Evolutionary conservation across 1,140 invertebrate species (phyloP).

Genomic region (Lepidostoma basale): DNA sequence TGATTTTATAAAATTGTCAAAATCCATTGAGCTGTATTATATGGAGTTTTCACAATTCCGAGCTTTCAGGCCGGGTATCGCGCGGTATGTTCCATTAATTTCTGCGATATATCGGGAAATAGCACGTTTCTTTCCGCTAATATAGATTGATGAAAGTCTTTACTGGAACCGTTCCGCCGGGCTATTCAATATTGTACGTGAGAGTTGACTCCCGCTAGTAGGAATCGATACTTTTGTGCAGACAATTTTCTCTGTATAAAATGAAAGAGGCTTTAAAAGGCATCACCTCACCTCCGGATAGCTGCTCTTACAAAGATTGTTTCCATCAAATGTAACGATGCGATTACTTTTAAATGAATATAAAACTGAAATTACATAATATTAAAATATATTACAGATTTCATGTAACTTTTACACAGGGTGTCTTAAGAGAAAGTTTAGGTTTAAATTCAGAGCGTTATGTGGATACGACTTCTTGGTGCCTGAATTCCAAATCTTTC

Average conservation of each 20-base stretch:
- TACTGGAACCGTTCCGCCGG: constrained; percentile 7
- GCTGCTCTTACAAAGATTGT: too few relatives aligned
- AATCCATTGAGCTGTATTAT: not conserved
- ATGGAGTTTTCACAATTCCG: not conserved
- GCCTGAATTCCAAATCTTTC: too few relatives aligned
- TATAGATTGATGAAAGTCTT: constrained; percentile 39
- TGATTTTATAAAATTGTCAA: not conserved
- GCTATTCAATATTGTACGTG: constrained; percentile 44
- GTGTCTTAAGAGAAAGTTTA: too few relatives aligned
- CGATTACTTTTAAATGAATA: too few relatives aligned
- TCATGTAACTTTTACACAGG: too few relatives aligned
- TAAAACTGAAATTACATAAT: too few relatives aligned
- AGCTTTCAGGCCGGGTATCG: not conserved
- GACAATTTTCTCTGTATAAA: not conserved
- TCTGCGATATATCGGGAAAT: constrained; percentile 10
- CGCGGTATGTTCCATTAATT: constrained; percentile 8
- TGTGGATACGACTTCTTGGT: too few relatives aligned
- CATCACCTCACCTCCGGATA: too few relatives aligned
- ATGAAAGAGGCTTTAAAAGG: not conserved
- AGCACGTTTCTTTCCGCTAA: constrained; percentile 28
- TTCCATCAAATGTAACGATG: too few relatives aligned
- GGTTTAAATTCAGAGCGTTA: too few relatives aligned
- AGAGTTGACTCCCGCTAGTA: constrained; percentile 6
- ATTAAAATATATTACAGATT: too few relatives aligned
- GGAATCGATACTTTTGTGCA: constrained; percentile 1